Base-by-base conservation (phyloP, 2,797 vertebrate species). In the Naso thynnoides region DNA sequence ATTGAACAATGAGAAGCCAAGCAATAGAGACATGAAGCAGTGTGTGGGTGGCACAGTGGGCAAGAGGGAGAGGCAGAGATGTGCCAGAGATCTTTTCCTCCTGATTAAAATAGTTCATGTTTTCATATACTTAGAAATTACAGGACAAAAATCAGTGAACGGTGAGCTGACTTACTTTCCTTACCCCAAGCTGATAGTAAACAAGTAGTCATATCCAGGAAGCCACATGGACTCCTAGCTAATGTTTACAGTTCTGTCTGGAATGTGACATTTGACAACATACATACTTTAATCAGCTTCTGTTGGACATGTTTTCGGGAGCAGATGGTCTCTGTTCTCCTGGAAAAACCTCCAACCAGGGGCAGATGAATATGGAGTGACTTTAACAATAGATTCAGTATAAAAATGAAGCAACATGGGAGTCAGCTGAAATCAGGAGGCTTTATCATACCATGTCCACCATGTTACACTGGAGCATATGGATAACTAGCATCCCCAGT, bases 21-120 rank as follows among this genome's bases (percentile, higher is more conserved):
- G 80, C 61, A 49, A 62, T 24, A 31, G 70, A 75, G 82, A 81
- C 73, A 73, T 44, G 52, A 82, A 85, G 85, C 74, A 64, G 69
- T 69, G 83, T 81, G 86, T 88, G 86, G 89, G 87, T 60, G 86
- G 76, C 60, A 66, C 72, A 81, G 83, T 77, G 86, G 84, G 79
- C 80, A 82, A 78, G 41, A 76, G 55, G 68, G 55, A 88, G 49
- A 83, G 69, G 48, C 74, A 61, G 11, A 70, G 68, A 83, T 52
- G 79, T 74, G 70, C 82, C 77, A 83, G 48, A 41, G 21, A 63
- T 70, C 41, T 66, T 76, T 61, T 67, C 44, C 69, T 80, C 57
- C 45, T 47, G 59, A 82, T 77, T 74, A 79, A 81, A 83, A 70
- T 23, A 13, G 21, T 55, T 48, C 49, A 19, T 70, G 53, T 75